Base-by-base conservation (phyloP, 2,888 invertebrate genomes). In the Lycophotia porphyrea region DNA sequence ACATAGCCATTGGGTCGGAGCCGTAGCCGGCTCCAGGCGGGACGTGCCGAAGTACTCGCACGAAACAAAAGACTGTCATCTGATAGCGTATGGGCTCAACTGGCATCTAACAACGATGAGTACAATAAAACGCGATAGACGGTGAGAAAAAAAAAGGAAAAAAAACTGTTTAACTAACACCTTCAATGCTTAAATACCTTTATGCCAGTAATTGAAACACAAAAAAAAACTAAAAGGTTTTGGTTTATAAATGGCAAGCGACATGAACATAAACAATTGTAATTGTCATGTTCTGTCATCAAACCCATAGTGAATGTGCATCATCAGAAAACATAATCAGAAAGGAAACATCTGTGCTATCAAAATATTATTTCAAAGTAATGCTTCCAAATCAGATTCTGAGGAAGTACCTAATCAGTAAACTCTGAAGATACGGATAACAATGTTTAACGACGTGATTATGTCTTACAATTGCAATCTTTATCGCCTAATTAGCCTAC, bases 41-140 rank as follows among this genome's bases (percentile, higher is more conserved):
- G 89, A 91, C 93, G 93, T 94, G 94, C 88, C 91, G 87, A 89
- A 94, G 94, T 92, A 92, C 92, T 88, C 78, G 84, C 84, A 72
- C 47, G 69, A 90, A 87, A 96, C 95, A 96, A 96, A 93, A 93
- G 95, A 89, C 80, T 87, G 95, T 89, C 91, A 95, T 92, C 90
- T 85, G 94, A 95, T 94, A 95, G 64, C 44, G 80, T 80, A 78
- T 73, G 65, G 73, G 65, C 52, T 60, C 52, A 70, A 63, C 84
- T 67, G 58, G 21, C 80, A 66, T 68, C 73, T 81, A 81, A 82
- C 74, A 69, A 71, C 76, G 71, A 82, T 27, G 31, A 68, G 52
- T 42, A 70, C 60, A 80, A 74, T 80, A 66, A 47, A 81, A 76
- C 70, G 39, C 52, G 31, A 69, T 74, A 80, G 72, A 81, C 42